These are phyloP conservation scores for Tubulanus polymorphus DNA, from an alignment of 2,888 invertebrate species.

Conservation along the genomic window DNA sequence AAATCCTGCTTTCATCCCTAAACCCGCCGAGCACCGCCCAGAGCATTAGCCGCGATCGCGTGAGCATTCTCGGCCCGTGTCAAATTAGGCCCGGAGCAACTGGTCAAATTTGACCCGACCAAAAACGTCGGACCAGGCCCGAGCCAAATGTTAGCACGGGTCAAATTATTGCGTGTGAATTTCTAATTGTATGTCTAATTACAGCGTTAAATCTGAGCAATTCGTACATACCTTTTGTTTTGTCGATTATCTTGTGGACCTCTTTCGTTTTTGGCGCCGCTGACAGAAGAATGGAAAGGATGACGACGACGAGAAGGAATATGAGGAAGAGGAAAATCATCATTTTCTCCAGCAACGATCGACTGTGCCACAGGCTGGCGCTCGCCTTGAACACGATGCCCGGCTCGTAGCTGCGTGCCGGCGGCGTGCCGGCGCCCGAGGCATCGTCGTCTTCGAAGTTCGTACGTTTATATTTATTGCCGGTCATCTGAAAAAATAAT, in stretches of 20 bases:
- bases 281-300: slow-evolving; percentile 32
- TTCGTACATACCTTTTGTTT: background rate
- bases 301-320: slow-evolving; percentile 27
- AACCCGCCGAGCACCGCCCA: too few relatives aligned
- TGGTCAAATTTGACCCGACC: too few relatives aligned
- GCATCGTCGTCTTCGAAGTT: slow-evolving; percentile 51
- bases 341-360: slow-evolving; percentile 34
- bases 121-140: too few relatives aligned
- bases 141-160: too few relatives aligned
- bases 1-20: too few relatives aligned
- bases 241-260: background rate
- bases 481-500: slow-evolving; percentile 43
- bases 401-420: slow-evolving; percentile 36
- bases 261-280: slow-evolving; percentile 22
- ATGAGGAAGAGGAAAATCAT: slow-evolving; percentile 28
- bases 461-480: slow-evolving; percentile 49
- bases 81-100: too few relatives aligned
- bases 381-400: slow-evolving; percentile 39
- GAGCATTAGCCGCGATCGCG: too few relatives aligned
- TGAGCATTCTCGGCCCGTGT: too few relatives aligned
- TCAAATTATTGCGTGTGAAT: too few relatives aligned
- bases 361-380: slow-evolving; percentile 35
- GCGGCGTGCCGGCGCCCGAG: slow-evolving; percentile 38
- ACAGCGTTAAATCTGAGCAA: too few relatives aligned
- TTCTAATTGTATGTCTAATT: too few relatives aligned